Conservation (phyloP, 1,140 invertebrate species). For the Drosophila takahashii region DNA sequence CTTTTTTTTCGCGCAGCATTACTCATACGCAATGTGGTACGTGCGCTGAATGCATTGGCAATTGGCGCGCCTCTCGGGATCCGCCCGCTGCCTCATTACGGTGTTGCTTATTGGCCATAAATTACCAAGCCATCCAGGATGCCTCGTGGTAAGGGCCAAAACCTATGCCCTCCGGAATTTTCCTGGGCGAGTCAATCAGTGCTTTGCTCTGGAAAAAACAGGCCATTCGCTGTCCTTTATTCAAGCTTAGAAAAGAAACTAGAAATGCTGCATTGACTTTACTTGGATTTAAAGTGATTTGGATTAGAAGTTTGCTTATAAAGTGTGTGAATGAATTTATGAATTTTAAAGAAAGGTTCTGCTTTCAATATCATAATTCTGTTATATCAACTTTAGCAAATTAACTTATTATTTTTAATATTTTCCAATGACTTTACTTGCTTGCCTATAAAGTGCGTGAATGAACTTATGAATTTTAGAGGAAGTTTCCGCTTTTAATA, state of each 20-base stretch:
- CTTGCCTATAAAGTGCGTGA: no score
- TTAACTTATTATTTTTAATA: no score
- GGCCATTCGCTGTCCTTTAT: conserved; percentile 5
- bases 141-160: conserved; percentile 8
- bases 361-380: no score
- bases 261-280: conserved; percentile 1
- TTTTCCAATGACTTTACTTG: no score
- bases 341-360: no score
- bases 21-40: conserved; percentile 53
- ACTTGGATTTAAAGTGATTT: background rate
- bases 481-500: no score
- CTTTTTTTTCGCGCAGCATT: conserved; percentile 20
- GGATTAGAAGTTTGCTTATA: background rate
- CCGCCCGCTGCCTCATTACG: conserved; percentile 42
- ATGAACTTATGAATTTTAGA: no score
- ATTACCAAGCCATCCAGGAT: conserved; percentile 37
- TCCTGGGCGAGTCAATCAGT: conserved; percentile 46
- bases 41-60: conserved; percentile 48
- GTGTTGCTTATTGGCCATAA: conserved; percentile 56
- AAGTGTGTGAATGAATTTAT: no score
- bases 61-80: conserved; percentile 14
- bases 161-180: conserved; percentile 5
- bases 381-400: no score
- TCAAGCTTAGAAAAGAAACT: conserved; percentile 1
- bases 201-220: conserved; percentile 33